phyloP scores from a whole-genome alignment of 1,140 invertebrate genomes.

The Drepana arcuata region DNA sequence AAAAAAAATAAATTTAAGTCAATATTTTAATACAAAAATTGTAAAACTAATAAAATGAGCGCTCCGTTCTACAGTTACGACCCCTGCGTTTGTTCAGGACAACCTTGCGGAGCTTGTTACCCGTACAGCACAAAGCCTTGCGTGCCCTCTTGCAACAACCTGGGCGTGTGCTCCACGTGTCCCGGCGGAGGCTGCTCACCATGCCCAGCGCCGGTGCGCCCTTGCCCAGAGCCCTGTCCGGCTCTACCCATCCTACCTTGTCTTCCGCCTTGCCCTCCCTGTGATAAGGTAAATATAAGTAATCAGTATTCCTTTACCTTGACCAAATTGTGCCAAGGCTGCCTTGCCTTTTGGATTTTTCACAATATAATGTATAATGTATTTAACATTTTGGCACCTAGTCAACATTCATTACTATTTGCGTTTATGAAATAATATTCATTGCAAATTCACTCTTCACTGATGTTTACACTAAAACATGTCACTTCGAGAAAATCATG shows the following conservation, averaged over 20 bases:
- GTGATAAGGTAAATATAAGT: constrained; percentile 36
- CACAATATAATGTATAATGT: too few species aligned
- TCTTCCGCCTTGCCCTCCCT: constrained; percentile 47
- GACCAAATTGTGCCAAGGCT: constrained; percentile 2
- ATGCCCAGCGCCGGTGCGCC: constrained; percentile 51
- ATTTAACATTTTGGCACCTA: constrained; percentile 5
- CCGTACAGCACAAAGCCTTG: constrained; percentile 50
- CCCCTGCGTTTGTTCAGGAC: constrained; percentile 44
- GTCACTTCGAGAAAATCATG: too few species aligned
- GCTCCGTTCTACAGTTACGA: constrained; percentile 53
- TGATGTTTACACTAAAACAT: too few species aligned
- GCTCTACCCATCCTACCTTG: constrained; percentile 42
- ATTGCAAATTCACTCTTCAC: too few species aligned
- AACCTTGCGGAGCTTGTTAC: constrained; percentile 49
- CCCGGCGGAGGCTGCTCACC: constrained; percentile 53
- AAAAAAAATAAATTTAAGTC: constrained; percentile 6
- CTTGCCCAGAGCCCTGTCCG: constrained; percentile 40
- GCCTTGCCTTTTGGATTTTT: constrained; percentile 3
- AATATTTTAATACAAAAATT: constrained; percentile 18
- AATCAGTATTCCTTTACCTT: constrained; percentile 3
- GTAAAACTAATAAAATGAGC: constrained; percentile 37
- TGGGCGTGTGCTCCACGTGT: constrained; percentile 41
- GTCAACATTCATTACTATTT: constrained; percentile 4
- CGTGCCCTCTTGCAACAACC: constrained; percentile 34
- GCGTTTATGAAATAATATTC: not conserved